Conservation (phyloP, 2,888 invertebrate species). For the Tipula unca region DNA sequence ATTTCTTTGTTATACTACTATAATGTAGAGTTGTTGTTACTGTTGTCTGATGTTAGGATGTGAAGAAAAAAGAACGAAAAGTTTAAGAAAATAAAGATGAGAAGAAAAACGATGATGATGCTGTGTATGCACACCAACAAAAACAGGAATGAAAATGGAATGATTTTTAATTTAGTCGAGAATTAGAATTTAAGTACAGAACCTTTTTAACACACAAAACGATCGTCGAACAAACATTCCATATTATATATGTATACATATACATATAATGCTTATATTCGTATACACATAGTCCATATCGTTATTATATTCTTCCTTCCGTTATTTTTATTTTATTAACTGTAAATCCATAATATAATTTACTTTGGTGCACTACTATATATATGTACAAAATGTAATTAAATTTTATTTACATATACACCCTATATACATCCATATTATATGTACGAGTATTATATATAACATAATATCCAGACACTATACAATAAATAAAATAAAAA, state of each 20-base stretch:
- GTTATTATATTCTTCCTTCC: neutral
- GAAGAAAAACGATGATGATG: conserved; percentile 8
- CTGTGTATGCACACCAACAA: neutral
- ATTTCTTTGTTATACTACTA: neutral
- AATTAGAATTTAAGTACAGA: neutral
- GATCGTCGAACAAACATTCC: neutral
- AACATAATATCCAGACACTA: neutral
- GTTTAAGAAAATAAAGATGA: neutral
- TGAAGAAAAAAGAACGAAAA: neutral
- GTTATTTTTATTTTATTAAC: neutral
- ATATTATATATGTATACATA: neutral
- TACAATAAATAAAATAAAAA: neutral
- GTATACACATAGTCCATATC: neutral
- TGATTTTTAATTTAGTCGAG: neutral
- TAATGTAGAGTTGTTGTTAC: neutral
- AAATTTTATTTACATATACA: neutral
- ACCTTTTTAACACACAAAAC: neutral
- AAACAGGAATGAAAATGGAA: neutral
- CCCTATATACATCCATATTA: neutral
- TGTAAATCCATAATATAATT: neutral
- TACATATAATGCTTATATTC: neutral
- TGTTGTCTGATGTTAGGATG: conserved; percentile 8
- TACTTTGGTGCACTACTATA: neutral
- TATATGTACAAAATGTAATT: neutral
- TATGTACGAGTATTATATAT: neutral